These are phyloP conservation scores for Turritopsis dohrnii DNA, from an alignment of 30 jellyfish, hydroid and myxozoan genomes.

Conservation along the genomic window DNA sequence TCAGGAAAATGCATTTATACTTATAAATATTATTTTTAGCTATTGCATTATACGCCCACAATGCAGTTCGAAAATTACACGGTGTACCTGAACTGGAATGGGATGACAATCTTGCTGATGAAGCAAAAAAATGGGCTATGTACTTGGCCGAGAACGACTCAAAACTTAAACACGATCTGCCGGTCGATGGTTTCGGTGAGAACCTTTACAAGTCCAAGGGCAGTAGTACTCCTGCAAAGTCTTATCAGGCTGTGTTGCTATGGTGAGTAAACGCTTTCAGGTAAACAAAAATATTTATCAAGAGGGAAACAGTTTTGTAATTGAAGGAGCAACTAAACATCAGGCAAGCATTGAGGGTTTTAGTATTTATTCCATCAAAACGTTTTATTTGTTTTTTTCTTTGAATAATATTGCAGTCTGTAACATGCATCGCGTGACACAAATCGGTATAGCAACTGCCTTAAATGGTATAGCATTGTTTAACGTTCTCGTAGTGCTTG, in stretches of 20 bases:
- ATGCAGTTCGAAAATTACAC: conserved; percentile 25
- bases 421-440: no score
- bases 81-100: conserved; percentile 16
- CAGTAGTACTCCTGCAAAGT: conserved; percentile 17
- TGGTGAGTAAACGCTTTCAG: conserved; percentile 26
- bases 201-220: conserved; percentile 28
- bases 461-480: no score
- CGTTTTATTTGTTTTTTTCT: no score
- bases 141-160: conserved; percentile 16
- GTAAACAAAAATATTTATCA: no score
- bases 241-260: conserved; percentile 23
- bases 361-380: no score
- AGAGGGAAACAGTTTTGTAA: no score
- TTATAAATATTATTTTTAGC: neutral
- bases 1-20: neutral
- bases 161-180: neutral
- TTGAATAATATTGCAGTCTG: no score
- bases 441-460: no score
- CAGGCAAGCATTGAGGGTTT: no score
- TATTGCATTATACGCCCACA: conserved; percentile 27
- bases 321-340: no score
- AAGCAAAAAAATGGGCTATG: conserved; percentile 30
- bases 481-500: no score
- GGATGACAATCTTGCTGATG: conserved; percentile 13
- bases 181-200: conserved; percentile 29